phyloP scores from a whole-genome alignment of 2,888 invertebrate species.

The Drosophila recens region DNA sequence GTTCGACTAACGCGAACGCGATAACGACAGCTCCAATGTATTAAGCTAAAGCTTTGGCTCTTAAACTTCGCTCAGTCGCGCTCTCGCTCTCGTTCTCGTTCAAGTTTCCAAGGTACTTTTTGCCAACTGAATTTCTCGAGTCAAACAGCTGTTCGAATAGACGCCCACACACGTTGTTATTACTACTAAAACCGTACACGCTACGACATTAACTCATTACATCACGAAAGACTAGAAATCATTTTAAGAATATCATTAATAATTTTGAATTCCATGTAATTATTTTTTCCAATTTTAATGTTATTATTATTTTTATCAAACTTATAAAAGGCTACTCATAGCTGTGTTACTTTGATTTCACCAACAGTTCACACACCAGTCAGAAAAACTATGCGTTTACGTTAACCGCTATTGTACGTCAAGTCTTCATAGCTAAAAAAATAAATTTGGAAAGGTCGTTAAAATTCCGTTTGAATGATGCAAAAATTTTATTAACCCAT shows the following conservation, averaged over 20 bases:
- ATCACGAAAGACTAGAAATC: background rate
- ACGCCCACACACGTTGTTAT: conserved; percentile 15
- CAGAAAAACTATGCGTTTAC: too few relatives aligned
- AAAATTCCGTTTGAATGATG: too few relatives aligned
- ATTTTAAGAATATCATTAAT: background rate
- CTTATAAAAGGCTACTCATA: background rate
- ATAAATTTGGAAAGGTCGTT: too few relatives aligned
- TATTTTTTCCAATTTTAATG: background rate
- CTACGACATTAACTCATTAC: background rate
- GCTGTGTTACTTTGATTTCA: background rate
- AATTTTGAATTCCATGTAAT: background rate
- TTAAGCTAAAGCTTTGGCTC: conserved; percentile 35
- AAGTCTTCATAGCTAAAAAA: too few relatives aligned
- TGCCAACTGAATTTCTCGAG: conserved; percentile 18
- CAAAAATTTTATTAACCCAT: too few relatives aligned
- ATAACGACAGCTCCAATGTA: conserved; percentile 12
- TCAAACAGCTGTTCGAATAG: conserved; percentile 45
- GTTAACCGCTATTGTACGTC: too few relatives aligned
- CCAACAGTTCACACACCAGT: background rate
- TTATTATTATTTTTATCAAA: background rate
- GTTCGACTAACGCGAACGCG: conserved; percentile 48
- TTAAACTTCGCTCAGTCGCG: conserved; percentile 11
- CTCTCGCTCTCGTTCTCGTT: conserved; percentile 14
- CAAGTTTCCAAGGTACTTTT: conserved; percentile 37
- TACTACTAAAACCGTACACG: conserved; percentile 29